phyloP scores from a whole-genome alignment of 2,113 vertebrate genomes.

The Hydropotes inermis region DNA sequence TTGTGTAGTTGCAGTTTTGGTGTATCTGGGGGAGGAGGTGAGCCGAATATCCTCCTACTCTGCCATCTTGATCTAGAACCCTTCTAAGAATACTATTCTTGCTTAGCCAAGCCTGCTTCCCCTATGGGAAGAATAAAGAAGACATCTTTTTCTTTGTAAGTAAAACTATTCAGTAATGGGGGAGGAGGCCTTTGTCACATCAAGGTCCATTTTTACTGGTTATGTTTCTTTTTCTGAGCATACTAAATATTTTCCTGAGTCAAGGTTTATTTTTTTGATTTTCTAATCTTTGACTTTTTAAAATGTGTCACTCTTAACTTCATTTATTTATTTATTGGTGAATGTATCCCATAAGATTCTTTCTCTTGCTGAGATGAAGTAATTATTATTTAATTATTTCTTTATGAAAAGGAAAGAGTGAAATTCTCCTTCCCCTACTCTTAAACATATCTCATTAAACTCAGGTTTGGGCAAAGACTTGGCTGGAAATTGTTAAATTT shows the following conservation, averaged over 20 bases:
- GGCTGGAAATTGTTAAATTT: constrained; percentile 22
- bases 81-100: background rate
- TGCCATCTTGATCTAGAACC: background rate
- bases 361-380: background rate
- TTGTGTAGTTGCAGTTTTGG: background rate
- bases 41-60: background rate
- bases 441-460: background rate
- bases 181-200: background rate
- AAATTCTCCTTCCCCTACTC: background rate
- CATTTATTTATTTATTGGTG: background rate
- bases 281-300: background rate
- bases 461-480: background rate
- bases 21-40: background rate
- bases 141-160: background rate
- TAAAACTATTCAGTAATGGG: background rate
- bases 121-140: background rate
- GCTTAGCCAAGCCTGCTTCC: background rate
- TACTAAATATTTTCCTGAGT: background rate
- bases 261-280: background rate
- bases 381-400: constrained; percentile 7
- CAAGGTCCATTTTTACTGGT: background rate
- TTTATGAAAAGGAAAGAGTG: constrained; percentile 3
- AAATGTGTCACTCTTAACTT: background rate
- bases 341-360: background rate
- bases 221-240: background rate